phyloP scores from a whole-genome alignment of 1,140 invertebrate species.

The Battus philenor region DNA sequence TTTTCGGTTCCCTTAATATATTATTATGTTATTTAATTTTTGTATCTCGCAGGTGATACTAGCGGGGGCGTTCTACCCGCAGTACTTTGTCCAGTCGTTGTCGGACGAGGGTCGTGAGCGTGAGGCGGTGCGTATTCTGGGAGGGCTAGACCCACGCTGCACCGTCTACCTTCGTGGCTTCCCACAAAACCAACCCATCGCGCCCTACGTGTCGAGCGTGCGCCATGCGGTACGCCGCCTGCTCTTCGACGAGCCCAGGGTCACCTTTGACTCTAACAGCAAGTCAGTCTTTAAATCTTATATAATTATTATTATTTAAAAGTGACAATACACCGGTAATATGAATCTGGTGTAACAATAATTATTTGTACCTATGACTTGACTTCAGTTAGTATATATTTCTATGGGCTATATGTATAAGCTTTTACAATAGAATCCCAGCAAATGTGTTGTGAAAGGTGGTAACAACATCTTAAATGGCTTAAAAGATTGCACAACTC shows the following conservation, averaged over 20 bases:
- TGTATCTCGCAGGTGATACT: conserved; percentile 85
- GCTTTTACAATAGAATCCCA: too few species aligned
- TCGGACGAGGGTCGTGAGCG: conserved; percentile 77
- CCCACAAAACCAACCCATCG: conserved; percentile 83
- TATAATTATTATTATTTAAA: too few species aligned
- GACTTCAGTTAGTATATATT: too few species aligned
- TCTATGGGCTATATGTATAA: too few species aligned
- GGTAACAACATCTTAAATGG: too few species aligned
- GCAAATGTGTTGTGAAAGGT: too few species aligned
- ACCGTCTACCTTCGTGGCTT: conserved; percentile 84
- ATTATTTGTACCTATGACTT: too few species aligned
- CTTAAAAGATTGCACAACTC: too few species aligned
- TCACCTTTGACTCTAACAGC: conserved; percentile 79
- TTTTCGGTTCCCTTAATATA: too few species aligned
- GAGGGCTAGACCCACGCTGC: conserved; percentile 83
- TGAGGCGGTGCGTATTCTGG: conserved; percentile 78
- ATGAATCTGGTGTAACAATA: too few species aligned
- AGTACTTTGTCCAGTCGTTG: conserved; percentile 85
- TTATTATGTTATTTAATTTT: too few species aligned
- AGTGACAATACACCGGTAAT: too few species aligned
- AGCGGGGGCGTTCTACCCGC: conserved; percentile 93
- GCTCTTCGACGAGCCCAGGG: conserved; percentile 69
- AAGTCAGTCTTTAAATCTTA: conserved; percentile 47
- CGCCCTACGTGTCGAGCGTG: conserved; percentile 80
- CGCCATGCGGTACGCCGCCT: conserved; percentile 74